Evolutionary conservation across 2,888 invertebrate genomes (phyloP).

Genomic region (Meganola albula): DNA sequence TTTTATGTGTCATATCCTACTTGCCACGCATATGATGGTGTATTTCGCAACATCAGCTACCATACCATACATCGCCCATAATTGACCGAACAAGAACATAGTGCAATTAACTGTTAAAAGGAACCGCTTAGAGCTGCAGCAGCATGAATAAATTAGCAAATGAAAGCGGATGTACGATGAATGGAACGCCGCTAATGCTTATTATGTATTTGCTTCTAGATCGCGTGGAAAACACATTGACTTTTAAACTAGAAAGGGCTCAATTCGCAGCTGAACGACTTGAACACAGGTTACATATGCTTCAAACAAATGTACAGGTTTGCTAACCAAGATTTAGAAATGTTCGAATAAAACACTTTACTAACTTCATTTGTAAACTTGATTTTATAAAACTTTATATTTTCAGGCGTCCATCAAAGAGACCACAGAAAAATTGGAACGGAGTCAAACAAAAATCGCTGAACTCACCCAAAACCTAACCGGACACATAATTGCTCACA

Average conservation of each 20-base stretch:
- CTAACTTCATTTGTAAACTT: not conserved
- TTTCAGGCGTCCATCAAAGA: constrained; percentile 68
- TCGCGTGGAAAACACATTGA: constrained; percentile 65
- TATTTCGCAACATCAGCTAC: constrained; percentile 56
- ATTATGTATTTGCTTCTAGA: constrained; percentile 53
- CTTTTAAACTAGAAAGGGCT: constrained; percentile 65
- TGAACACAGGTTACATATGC: constrained; percentile 67
- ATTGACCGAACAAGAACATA: constrained; percentile 59
- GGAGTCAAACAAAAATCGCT: constrained; percentile 54
- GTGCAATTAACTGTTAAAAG: constrained; percentile 54
- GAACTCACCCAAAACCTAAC: constrained; percentile 62
- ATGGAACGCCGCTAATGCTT: constrained; percentile 36
- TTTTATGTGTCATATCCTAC: constrained; percentile 69
- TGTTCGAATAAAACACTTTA: not conserved
- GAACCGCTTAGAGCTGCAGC: constrained; percentile 38
- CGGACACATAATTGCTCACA: constrained; percentile 54
- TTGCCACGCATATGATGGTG: constrained; percentile 45
- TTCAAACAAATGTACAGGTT: constrained; percentile 65
- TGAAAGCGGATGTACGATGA: constrained; percentile 30
- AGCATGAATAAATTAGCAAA: constrained; percentile 42
- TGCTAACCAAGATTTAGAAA: constrained; percentile 11
- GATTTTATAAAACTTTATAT: constrained; percentile 3
- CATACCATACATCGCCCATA: constrained; percentile 41
- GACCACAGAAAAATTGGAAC: constrained; percentile 58
- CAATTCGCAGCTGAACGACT: constrained; percentile 70